Conservation (phyloP, 2,888 invertebrate species). For the Neoaliturus tenellus region DNA sequence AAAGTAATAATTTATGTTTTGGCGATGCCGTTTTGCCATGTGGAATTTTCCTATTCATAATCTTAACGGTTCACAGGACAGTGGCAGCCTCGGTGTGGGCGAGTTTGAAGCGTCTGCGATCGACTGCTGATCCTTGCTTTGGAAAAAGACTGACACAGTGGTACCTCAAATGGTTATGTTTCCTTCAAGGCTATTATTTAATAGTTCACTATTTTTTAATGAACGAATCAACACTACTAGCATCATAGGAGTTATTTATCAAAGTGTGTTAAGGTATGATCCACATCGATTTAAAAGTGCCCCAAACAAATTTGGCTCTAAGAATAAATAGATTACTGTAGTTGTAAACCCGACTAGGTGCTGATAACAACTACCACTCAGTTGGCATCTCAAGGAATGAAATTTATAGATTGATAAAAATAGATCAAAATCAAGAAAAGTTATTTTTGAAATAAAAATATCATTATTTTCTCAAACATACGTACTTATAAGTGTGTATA, state of each 20-base stretch:
- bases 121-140: neutral
- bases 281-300: neutral
- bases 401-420: too few relatives aligned
- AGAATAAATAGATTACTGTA: neutral
- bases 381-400: too few relatives aligned
- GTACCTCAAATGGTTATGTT: conserved; percentile 26
- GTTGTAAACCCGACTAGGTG: neutral
- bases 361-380: neutral
- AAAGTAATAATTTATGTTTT: neutral
- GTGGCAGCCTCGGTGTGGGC: neutral
- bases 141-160: neutral
- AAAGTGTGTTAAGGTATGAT: neutral
- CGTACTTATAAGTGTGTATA: too few relatives aligned
- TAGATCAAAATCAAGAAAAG: too few relatives aligned
- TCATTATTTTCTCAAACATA: too few relatives aligned
- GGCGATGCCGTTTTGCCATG: too few relatives aligned
- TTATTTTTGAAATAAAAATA: too few relatives aligned
- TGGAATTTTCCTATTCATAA: too few relatives aligned
- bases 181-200: conserved; percentile 5
- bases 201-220: conserved; percentile 10
- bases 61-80: neutral
- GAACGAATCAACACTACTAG: neutral
- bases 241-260: neutral
- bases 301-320: neutral
- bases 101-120: neutral